Evolutionary conservation across 2,797 vertebrate species (phyloP), one percentile per base, ranked within the genome.

Genomic region (Chaetophractus vellerosus): DNA sequence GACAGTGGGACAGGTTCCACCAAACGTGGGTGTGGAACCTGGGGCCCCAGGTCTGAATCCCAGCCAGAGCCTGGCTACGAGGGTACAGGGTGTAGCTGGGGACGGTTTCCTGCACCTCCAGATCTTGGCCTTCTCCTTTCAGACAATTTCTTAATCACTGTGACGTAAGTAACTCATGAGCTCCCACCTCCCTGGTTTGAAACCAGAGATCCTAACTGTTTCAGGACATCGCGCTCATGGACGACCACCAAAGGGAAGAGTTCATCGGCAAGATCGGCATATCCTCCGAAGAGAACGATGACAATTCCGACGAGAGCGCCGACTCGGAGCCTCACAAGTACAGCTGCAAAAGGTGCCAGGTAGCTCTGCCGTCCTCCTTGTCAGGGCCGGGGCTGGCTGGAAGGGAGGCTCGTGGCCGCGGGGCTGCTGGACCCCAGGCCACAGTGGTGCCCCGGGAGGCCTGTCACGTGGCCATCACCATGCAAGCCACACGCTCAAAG

Each of bases 281-380:
- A 96, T 99, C 99, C 1, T 99, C 99, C 0, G 99, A 99, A 9
- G 99, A 99, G 93, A 99, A 99, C 0, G 99, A 99, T 0, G 99
- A 99, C 66, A 99, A 99, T 38, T 99, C 99, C 0, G 99, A 99
- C 0, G 99, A 99, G 19, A 99, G 99, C 2, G 99, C 99, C 0
- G 99, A 99, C 95, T 99, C 98, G 0, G 99, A 99, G 92, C 99
- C 98, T 81, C 99, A 99, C 98, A 99, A 99, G 97, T 99, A 99
- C 98, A 99, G 99, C 99, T 99, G 99, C 98, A 99, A 99, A 98
- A 99, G 99, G 98, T 99, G 99, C 97, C 99, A 99, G 98, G 99
- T 99, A 98, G 89, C 26, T 45, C 11, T 0, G 9, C 38, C 18
- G 1, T 3, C 87, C 72, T 33, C n/a, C n/a, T n/a, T 18, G 52